Evolutionary conservation across 1,140 invertebrate species (phyloP), one percentile per base, ranked within the genome.

Genomic region (Oedothorax gibbosus): DNA sequence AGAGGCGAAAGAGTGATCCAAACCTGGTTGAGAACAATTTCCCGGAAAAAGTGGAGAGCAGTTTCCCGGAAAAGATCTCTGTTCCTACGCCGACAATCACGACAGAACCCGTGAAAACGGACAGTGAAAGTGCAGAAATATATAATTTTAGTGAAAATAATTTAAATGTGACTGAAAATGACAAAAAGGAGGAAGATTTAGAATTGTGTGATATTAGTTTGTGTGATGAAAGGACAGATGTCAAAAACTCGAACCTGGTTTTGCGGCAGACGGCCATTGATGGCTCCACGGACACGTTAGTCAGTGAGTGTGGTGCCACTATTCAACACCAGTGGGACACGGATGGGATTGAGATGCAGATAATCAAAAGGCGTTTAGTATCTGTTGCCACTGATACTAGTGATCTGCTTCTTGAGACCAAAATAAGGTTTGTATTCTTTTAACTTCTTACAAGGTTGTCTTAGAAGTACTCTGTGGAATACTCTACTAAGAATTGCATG

Each of bases 1-100:
- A 93, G 83, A 90, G 95, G 71, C 91, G 95, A 79, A 93, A 93
- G 56, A 96, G 95, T 89, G 95, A 96, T 90, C 95, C 96, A 18
- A 96, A 93, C 89, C 92, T 96, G 20, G 78, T 87, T 56, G 88
- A 88, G 84, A 86, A 86, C 53, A 35, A 21, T 60, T 85, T 84
- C 18, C 8, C 20, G 7, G 81, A 84, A 49, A 18, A 49, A 4
- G 64, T 54, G 20, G 12, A 57, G 35, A 15, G 12, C 35, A 50
- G 12, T 71, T 21, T 64, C 0, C 68, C 65, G 65, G 50, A 62
- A 9, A 60, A 79, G 21, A 7, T 79, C 53, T 35, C 76, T 18
- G 76, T 66, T 9, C 53, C 21, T 51, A 35, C 1, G 35, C 35
- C 35, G 35, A 35, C 35, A 35, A 35, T 35, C 35, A 5, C 35